Evolutionary conservation across 1,140 invertebrate genomes (phyloP).

Genomic region (Drosophila busckii): DNA sequence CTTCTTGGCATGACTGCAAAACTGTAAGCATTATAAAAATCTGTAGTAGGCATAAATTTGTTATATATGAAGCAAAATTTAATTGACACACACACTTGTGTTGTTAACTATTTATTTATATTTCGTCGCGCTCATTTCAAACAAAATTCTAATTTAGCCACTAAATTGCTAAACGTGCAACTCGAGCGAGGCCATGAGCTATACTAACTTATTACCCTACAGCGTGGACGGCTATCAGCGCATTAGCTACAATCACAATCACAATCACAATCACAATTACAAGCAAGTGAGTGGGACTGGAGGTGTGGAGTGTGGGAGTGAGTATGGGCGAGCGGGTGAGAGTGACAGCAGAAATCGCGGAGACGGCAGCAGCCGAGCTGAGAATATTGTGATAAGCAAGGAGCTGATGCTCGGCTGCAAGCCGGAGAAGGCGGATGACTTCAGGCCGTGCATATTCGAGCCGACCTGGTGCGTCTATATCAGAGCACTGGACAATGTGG

Average conservation of each 20-base stretch:
- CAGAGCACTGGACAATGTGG: conserved; percentile 12
- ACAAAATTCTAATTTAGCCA: not conserved
- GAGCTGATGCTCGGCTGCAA: conserved; percentile 43
- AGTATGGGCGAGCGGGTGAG: no score
- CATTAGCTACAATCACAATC: conserved; percentile 51
- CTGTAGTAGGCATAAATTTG: no score
- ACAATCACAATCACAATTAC: no score
- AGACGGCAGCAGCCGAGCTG: not conserved
- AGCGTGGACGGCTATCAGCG: conserved; percentile 35
- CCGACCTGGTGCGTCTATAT: conserved; percentile 60
- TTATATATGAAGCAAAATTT: no score
- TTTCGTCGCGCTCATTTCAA: no score
- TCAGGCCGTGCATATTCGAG: conserved; percentile 40
- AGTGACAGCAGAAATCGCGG: no score
- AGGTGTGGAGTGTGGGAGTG: not conserved
- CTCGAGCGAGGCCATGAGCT: conserved; percentile 33
- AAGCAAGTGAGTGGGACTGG: no score
- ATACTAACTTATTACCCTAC: conserved; percentile 19
- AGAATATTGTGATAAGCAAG: conserved; percentile 32
- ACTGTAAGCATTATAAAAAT: no score
- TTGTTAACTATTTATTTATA: no score
- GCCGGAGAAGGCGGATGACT: conserved; percentile 37
- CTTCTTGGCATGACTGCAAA: no score
- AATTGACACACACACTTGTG: no score
- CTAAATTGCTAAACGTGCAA: no score